Evolutionary conservation across 2,113 vertebrate genomes (phyloP), one percentile per base, ranked within the genome.

Genomic region (Corapipo altera): DNA sequence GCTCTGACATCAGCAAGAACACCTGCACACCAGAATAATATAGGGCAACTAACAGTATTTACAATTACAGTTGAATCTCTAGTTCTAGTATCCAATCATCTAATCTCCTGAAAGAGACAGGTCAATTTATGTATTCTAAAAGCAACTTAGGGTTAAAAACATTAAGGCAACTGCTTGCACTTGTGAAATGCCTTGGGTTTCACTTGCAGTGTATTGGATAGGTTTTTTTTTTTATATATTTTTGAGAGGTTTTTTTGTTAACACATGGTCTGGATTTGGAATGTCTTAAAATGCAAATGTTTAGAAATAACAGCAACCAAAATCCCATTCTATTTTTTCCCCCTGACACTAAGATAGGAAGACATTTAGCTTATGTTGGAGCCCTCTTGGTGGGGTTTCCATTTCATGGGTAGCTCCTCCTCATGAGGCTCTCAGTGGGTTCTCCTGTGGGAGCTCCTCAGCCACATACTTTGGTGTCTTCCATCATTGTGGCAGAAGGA

Each of bases 371-470:
- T 52, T 9, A 11, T 35, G 8, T 59, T 52, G 39, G 37, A 72
- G 44, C 35, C 9, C 48, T 83, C 0, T 3, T 61, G 44, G 19
- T 6, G 7, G 27, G 19, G 32, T 65, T 70, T 69, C 35, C 1
- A 2, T 21, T 80, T 69, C 41, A 24, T 3, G 23, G 12, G 33
- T 85, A 67, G 52, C 48, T 89, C 41, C 49, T 85, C 32, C 33
- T 20, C 64, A 17, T 0, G 0, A 82, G 18, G 39, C 4, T 81
- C 15, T 85, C 0, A 0, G 24, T 32, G 19, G 12, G 16, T n/a
- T 65, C 44, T 59, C 48, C 59, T 69, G 23, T 1, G 3, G 51
- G 54, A 85, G 28, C 30, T 78, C 30, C 71, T 80, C 43, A 79
- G 58, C 18, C 39, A 59, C n/a, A 62, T 80, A 37, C 51, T 84